Base-by-base conservation (phyloP, 2,888 invertebrate species). In the Diarsia brunnea region DNA sequence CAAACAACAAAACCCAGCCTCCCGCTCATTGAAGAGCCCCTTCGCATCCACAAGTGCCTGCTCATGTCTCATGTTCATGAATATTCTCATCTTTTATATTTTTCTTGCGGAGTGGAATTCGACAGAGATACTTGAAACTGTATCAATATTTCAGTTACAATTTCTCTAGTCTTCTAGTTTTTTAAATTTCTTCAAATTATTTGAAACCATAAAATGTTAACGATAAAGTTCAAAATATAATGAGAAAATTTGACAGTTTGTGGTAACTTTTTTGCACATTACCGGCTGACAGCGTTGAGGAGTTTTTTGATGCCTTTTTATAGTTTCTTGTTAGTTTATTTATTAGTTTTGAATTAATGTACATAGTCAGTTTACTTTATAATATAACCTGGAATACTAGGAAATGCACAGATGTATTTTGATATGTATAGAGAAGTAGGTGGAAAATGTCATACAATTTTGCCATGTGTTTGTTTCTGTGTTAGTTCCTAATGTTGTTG, bases 61-160 rank as follows among this genome's bases (percentile, higher is more conserved):
- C 60, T 68, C 67, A 49, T 47, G 31, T 69, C 68, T 73, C 65
- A 69, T 58, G 55, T 66, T 69, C 70, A 61, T 58, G 61, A 80
- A 84, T 67, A 73, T 75, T 84, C 58, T 71, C 38, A 24, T 71
- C 47, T 75, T 70, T 65, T 82, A 79, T 81, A 75, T 84, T 82
- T 84, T 58, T 21, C 45, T 69, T 55, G 24, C 38, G 64, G 16
- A 73, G 49, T 45, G 55, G 43, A 79, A 73, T 68, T 12, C 55
- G 12, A 24, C 43, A 19, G 68, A 38, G 27, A 80, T 68, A 24
- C 68, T 69, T 51, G 61, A 66, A 55, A 31, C 43, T 61, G 43
- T 70, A 74, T 67, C 53, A 60, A 64, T 60, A 58, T 60, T 5
- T 0, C 38, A 38, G 38, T 38, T n/a, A 38, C 4, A 38, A 5